A percentile compares a stretch with the other conserved stretches of the same genome.
Evolutionary conservation across 1,140 invertebrate genomes (phyloP).

Genomic region (Microplitis demolitor): DNA sequence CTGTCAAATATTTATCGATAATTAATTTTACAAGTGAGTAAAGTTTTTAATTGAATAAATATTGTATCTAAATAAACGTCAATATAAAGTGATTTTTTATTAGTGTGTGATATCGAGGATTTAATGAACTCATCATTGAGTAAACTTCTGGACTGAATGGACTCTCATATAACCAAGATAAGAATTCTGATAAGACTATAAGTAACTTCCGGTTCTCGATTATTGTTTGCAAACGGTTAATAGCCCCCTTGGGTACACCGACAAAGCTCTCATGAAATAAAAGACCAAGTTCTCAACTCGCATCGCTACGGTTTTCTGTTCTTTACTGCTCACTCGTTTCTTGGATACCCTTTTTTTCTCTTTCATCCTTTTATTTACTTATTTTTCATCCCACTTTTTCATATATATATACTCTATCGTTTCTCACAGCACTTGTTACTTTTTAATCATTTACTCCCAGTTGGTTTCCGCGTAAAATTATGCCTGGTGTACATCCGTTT

Average conservation of each 20-base stretch:
- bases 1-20: too few species aligned
- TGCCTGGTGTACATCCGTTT: conserved; percentile 4
- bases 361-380: not conserved
- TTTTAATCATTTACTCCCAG: not conserved
- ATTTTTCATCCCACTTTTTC: not conserved
- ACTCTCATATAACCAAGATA: conserved; percentile 35
- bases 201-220: conserved; percentile 56
- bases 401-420: not conserved
- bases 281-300: not conserved
- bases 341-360: not conserved
- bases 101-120: not conserved
- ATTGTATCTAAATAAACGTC: too few species aligned
- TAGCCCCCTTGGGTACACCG: conserved; percentile 53
- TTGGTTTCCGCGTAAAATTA: conserved; percentile 5
- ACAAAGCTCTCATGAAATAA: conserved; percentile 24
- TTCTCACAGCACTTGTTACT: not conserved
- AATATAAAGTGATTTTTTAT: not conserved
- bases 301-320: not conserved
- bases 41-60: too few species aligned
- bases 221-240: conserved; percentile 61
- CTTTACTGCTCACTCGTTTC: not conserved
- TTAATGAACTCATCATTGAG: too few species aligned
- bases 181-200: conserved; percentile 54
- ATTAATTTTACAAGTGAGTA: too few species aligned
- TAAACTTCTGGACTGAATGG: conserved; percentile 8